Evolutionary conservation across 92 coral and sea anemone genomes (phyloP).

Genomic region (Phenganax subtilis): DNA sequence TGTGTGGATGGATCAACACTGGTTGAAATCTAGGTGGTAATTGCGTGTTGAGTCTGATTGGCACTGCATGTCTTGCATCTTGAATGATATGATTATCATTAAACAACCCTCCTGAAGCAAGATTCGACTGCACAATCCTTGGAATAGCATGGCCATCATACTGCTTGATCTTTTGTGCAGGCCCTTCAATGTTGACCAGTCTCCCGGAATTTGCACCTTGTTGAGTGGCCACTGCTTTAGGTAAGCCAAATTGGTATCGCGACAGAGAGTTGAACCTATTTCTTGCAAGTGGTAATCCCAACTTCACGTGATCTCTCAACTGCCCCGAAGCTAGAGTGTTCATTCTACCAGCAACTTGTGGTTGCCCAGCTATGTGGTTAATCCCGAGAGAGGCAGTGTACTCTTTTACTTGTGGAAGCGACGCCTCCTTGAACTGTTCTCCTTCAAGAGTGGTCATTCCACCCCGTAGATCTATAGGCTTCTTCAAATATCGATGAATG

Average conservation of each 20-base stretch:
- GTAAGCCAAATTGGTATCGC: no score
- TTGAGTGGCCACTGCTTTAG: not conserved
- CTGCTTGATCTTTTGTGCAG: not conserved
- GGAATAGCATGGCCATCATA: not conserved
- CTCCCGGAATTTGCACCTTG: not conserved
- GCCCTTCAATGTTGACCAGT: not conserved
- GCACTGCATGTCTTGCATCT: not conserved
- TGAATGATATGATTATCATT: not conserved
- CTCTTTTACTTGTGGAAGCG: slow-evolving; percentile 5
- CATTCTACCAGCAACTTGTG: not conserved
- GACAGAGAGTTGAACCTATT: not conserved
- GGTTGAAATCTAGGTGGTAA: slow-evolving; percentile 33
- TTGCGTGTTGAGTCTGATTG: slow-evolving; percentile 15
- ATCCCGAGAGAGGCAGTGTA: not conserved
- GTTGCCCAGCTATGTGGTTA: not conserved
- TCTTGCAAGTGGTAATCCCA: not conserved
- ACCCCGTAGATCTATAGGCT: slow-evolving; percentile 46
- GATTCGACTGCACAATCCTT: not conserved
- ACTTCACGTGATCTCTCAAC: not conserved
- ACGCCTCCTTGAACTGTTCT: not conserved
- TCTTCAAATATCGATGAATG: slow-evolving; percentile 63
- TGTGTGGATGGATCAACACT: slow-evolving; percentile 29
- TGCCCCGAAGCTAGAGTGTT: not conserved
- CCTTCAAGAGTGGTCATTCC: not conserved
- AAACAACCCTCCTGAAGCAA: not conserved